Conservation (phyloP, 2,888 invertebrate species). For the Corbicula japonica region DNA sequence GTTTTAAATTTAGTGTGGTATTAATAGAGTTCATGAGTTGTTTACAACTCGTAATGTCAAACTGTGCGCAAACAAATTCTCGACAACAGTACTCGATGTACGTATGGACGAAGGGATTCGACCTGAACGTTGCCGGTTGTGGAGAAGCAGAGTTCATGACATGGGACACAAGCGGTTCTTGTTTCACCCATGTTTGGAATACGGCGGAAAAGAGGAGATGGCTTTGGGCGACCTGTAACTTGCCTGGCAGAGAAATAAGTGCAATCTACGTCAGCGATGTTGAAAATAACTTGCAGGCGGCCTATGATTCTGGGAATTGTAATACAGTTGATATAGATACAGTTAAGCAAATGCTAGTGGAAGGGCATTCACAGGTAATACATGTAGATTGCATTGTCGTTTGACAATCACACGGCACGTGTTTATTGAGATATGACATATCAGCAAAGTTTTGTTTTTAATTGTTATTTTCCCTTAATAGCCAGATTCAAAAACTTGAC, state of each 20-base stretch:
- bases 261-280: slow-evolving; percentile 64
- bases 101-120: slow-evolving; percentile 68
- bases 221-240: slow-evolving; percentile 68
- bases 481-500: no score
- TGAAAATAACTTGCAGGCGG: slow-evolving; percentile 54
- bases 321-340: slow-evolving; percentile 23
- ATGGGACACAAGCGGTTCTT: slow-evolving; percentile 52
- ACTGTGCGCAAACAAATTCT: no score
- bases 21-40: no score
- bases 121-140: slow-evolving; percentile 56
- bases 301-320: slow-evolving; percentile 47
- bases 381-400: no score
- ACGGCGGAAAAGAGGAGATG: slow-evolving; percentile 56
- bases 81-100: slow-evolving; percentile 70
- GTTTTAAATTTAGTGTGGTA: no score
- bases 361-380: slow-evolving; percentile 60
- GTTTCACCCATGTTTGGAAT: slow-evolving; percentile 69
- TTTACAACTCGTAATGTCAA: no score
- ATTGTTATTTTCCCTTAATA: no score
- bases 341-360: slow-evolving; percentile 52
- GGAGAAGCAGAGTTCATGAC: slow-evolving; percentile 42
- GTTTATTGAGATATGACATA: no score
- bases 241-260: slow-evolving; percentile 52
- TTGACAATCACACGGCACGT: no score
- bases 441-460: no score